Conservation (phyloP, 1,140 invertebrate genomes). For the Tetraneura akinire region DNA sequence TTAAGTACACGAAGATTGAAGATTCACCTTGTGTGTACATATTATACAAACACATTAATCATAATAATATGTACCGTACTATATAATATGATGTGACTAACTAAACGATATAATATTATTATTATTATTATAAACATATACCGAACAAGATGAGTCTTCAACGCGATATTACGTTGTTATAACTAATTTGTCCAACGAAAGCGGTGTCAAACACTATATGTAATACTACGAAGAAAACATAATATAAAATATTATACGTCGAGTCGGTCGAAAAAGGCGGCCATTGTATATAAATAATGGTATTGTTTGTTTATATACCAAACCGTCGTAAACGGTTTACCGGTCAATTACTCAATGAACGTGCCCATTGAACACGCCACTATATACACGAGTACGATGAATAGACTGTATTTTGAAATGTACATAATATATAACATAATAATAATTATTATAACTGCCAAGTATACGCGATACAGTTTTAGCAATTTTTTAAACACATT, state of each 20-base stretch:
- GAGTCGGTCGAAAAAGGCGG: not conserved
- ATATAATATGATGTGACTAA: too few relatives aligned
- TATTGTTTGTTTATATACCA: constrained; percentile 44
- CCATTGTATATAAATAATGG: not conserved
- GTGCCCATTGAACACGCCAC: not conserved
- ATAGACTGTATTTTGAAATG: too few relatives aligned
- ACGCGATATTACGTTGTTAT: constrained; percentile 36
- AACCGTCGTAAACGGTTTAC: constrained; percentile 20
- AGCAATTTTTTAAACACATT: too few relatives aligned
- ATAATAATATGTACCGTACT: too few relatives aligned
- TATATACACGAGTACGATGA: too few relatives aligned
- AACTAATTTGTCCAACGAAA: constrained; percentile 37
- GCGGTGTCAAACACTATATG: not conserved
- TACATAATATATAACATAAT: too few relatives aligned
- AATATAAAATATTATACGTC: too few relatives aligned
- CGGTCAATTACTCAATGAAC: constrained; percentile 15
- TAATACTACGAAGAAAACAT: too few relatives aligned
- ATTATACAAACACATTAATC: not conserved
- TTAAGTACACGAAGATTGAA: too few relatives aligned
- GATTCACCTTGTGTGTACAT: not conserved
- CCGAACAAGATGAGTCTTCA: not conserved
- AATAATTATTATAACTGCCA: too few relatives aligned
- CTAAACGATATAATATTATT: not conserved
- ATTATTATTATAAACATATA: too few relatives aligned
- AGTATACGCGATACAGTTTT: too few relatives aligned